Conservation (phyloP, 2,113 vertebrate genomes). For the Pseudorasbora parva region DNA sequence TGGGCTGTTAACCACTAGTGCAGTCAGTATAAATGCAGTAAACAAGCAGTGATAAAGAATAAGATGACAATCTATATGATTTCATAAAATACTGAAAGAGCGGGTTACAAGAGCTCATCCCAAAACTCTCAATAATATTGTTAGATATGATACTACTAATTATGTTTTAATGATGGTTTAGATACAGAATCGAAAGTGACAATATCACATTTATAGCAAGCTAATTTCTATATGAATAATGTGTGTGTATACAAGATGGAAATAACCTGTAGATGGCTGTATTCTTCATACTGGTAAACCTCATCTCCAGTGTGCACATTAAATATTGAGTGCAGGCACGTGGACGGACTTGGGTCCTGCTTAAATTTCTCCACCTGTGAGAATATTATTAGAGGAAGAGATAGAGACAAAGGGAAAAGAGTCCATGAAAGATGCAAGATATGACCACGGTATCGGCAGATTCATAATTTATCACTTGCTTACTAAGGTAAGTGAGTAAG, state of each 20-base stretch:
- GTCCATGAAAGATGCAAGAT: slow-evolving; percentile 30
- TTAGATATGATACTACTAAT: not conserved
- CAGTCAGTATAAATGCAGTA: not conserved
- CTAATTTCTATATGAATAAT: not conserved
- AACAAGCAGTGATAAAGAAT: not conserved
- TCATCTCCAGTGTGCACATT: slow-evolving; percentile 89
- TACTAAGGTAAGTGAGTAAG: not conserved
- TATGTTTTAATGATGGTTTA: not conserved
- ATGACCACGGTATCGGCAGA: not conserved
- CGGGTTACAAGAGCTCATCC: not conserved
- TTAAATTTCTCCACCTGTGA: slow-evolving; percentile 93
- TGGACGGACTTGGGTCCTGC: slow-evolving; percentile 91
- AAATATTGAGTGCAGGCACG: slow-evolving; percentile 93
- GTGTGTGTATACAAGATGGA: not conserved
- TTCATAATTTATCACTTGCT: slow-evolving; percentile 35
- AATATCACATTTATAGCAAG: not conserved
- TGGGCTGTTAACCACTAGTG: not conserved
- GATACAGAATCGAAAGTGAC: not conserved
- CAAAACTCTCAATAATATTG: not conserved
- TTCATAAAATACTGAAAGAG: not conserved
- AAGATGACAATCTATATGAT: not conserved
- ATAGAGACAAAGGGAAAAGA: not conserved
- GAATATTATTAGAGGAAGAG: slow-evolving; percentile 14
- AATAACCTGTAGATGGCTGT: slow-evolving; percentile 93
- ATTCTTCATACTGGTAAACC: slow-evolving; percentile 79